Evolutionary conservation across 1,140 invertebrate genomes (phyloP).

Genomic region (Chironomus tepperi): DNA sequence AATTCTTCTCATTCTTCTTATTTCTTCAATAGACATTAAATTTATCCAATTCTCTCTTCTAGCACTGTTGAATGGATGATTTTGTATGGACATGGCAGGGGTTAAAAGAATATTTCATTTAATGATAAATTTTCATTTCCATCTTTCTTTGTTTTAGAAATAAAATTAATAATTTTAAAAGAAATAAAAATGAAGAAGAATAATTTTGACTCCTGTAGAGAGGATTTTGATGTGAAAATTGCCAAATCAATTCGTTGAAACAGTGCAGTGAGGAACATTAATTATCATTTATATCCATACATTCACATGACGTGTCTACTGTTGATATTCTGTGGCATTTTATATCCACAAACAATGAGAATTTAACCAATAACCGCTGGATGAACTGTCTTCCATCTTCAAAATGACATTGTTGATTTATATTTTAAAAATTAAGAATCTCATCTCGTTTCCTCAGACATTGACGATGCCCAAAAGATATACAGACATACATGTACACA

Average conservation of each 20-base stretch:
- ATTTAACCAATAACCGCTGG: too few relatives aligned
- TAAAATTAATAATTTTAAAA: neutral
- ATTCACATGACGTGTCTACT: too few relatives aligned
- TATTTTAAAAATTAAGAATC: too few relatives aligned
- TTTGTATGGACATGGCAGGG: too few relatives aligned
- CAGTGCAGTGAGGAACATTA: neutral
- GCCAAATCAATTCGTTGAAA: slow-evolving; percentile 7
- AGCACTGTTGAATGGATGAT: too few relatives aligned
- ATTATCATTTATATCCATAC: neutral
- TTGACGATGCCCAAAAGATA: neutral
- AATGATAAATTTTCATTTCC: neutral
- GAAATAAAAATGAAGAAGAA: neutral
- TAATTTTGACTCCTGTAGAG: neutral
- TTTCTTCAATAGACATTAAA: too few relatives aligned
- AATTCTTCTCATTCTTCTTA: neutral
- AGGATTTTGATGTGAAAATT: slow-evolving; percentile 8
- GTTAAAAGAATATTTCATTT: neutral
- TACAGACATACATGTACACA: neutral
- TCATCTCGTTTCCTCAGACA: neutral
- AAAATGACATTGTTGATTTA: too few relatives aligned
- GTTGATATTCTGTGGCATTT: too few relatives aligned
- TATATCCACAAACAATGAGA: too few relatives aligned
- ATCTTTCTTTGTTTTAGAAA: neutral
- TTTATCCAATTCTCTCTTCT: too few relatives aligned
- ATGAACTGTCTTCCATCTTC: too few relatives aligned